phyloP scores from a whole-genome alignment of 2,888 invertebrate species.

The Hypomecis atomaria region DNA sequence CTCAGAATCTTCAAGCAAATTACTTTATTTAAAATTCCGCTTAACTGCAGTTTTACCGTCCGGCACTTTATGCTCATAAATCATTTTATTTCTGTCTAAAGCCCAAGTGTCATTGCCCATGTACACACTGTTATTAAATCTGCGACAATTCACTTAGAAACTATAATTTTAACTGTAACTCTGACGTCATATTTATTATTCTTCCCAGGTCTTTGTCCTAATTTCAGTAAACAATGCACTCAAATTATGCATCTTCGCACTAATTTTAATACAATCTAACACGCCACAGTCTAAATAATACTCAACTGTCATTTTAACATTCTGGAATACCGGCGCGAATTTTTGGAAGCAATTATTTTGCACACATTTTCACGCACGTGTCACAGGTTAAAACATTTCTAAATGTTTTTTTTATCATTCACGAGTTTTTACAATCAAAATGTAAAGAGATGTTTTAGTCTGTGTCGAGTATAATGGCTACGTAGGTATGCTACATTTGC shows the following conservation, averaged over 20 bases:
- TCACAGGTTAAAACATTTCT: slow-evolving; percentile 6
- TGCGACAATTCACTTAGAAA: neutral
- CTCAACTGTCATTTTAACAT: neutral
- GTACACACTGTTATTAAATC: neutral
- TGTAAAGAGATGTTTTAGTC: neutral
- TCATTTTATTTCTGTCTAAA: slow-evolving; percentile 35
- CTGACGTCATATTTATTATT: slow-evolving; percentile 33
- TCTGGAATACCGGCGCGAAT: slow-evolving; percentile 3
- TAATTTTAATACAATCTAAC: slow-evolving; percentile 26
- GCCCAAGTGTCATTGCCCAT: slow-evolving; percentile 33
- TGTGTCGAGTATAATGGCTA: slow-evolving; percentile 1
- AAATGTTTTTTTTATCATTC: slow-evolving; percentile 3
- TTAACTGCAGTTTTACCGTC: slow-evolving; percentile 24
- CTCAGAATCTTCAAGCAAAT: slow-evolving; percentile 13
- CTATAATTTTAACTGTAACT: slow-evolving; percentile 2
- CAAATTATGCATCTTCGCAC: slow-evolving; percentile 39
- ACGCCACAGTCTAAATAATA: slow-evolving; percentile 18
- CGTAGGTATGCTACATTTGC: slow-evolving; percentile 29
- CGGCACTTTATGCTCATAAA: slow-evolving; percentile 24
- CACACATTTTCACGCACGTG: slow-evolving; percentile 1
- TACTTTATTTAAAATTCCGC: slow-evolving; percentile 31
- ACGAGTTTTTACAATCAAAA: slow-evolving; percentile 4
- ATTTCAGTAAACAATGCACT: slow-evolving; percentile 41
- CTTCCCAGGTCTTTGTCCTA: slow-evolving; percentile 47
- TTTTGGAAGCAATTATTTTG: slow-evolving; percentile 1